Conservation (phyloP, 2,888 invertebrate genomes). For the Nezara viridula region DNA sequence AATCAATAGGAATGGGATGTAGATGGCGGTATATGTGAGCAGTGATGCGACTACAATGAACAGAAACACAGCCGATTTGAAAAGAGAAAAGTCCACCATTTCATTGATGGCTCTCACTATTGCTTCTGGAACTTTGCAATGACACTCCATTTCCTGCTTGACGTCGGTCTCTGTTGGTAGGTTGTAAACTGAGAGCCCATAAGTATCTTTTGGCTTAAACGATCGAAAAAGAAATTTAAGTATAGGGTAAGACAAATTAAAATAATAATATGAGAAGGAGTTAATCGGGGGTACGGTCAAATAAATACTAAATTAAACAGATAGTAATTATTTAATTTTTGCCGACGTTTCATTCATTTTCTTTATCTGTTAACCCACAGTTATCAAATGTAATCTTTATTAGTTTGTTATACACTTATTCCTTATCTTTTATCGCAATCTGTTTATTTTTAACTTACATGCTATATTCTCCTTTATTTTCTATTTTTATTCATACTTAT, state of each 20-base stretch:
- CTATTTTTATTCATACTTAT: no score
- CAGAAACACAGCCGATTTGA: not conserved
- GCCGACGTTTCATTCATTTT: no score
- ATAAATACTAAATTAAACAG: no score
- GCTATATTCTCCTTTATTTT: no score
- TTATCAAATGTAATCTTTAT: no score
- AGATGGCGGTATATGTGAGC: not conserved
- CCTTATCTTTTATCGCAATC: no score
- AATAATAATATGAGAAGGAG: no score
- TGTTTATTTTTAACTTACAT: no score
- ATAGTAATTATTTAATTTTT: no score
- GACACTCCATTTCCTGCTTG: not conserved
- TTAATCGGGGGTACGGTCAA: no score
- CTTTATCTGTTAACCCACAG: no score
- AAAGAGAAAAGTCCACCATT: conserved; percentile 39
- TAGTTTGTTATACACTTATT: no score
- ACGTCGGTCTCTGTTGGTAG: not conserved
- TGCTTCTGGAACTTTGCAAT: not conserved
- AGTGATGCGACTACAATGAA: not conserved
- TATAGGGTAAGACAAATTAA: not conserved
- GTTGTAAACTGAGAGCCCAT: not conserved
- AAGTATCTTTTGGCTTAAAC: not conserved
- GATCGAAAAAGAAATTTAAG: not conserved
- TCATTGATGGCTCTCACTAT: not conserved
- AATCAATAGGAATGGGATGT: conserved; percentile 17